Evolutionary conservation across 2,113 vertebrate genomes (phyloP), one percentile per base, ranked within the genome.

Genomic region (Dipodomys spectabilis): DNA sequence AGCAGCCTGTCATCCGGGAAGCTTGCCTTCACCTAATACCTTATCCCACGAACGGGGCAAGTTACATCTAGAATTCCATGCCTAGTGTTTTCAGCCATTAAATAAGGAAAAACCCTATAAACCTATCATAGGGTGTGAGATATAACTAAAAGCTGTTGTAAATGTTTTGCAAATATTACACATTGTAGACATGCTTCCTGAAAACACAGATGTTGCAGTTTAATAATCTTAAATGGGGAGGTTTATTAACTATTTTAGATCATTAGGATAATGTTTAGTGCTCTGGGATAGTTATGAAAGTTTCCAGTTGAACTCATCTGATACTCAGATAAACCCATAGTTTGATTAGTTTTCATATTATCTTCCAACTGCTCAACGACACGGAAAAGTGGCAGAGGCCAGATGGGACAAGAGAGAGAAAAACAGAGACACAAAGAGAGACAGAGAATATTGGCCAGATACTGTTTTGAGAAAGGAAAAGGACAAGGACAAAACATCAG

Each of bases 71-170:
- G 88, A 72, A 88, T 86, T 91, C 90, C n/a, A 25, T 16, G 35
- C 82, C 23, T 88, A 82, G 71, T 88, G 94, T 94, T 96, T 82
- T 83, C 84, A 92, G 95, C 83, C 77, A 90, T 95, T 95, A 97
- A 96, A 78, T 91, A 86, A 92, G 82, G 91, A 44, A 69, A 57
- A 86, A 92, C 86, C 45, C 89, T 87, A 90, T 94, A 94, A 93
- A 91, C 82, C 71, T 90, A 90, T 92, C 44, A 72, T 22, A 92
- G 87, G 39, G 35, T 80, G 45, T 80, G 88, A 92, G 85, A 91
- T 95, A 95, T 68, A 96, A 92, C 93, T 97, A 97, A 97, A 96
- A 95, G 97, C 92, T 75, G 90, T 93, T 96, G 79, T 96, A 97
- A 97, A 97, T 77, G 94, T 88, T 95, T 94, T n/a, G n/a, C 71